These are phyloP conservation scores for Alcedo atthis DNA, from an alignment of 2,797 vertebrate genomes.

Conservation along the genomic window DNA sequence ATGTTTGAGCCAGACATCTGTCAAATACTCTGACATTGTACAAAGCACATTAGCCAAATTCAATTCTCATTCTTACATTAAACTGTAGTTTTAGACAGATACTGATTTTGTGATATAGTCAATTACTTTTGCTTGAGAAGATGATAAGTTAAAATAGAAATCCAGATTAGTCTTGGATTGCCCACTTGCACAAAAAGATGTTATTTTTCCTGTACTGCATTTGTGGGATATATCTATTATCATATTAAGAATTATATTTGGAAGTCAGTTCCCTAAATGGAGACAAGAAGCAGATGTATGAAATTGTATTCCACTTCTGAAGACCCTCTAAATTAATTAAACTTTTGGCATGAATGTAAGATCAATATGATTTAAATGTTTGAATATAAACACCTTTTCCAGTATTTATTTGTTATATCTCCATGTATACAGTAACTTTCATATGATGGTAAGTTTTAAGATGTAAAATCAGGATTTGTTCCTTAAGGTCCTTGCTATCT, in stretches of 20 bases:
- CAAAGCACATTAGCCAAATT: accelerated
- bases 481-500: not conserved
- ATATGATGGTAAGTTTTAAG: not conserved
- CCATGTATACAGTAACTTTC: not conserved
- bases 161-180: not conserved
- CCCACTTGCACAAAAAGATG: not conserved
- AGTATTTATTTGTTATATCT: not conserved
- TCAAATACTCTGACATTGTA: not conserved
- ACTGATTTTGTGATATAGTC: not conserved
- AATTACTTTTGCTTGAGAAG: not conserved
- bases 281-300: not conserved
- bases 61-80: not conserved
- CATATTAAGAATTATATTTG: not conserved
- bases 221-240: not conserved
- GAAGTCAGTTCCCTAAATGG: not conserved
- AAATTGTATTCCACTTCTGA: not conserved
- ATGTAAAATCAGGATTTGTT: not conserved
- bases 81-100: not conserved
- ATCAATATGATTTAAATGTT: not conserved
- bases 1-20: not conserved
- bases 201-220: not conserved
- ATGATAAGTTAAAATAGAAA: not conserved
- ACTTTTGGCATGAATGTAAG: not conserved
- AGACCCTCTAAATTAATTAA: not conserved
- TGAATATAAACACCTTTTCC: not conserved